phyloP scores from a whole-genome alignment of 2,113 vertebrate genomes.

The Amphilophus citrinellus region DNA sequence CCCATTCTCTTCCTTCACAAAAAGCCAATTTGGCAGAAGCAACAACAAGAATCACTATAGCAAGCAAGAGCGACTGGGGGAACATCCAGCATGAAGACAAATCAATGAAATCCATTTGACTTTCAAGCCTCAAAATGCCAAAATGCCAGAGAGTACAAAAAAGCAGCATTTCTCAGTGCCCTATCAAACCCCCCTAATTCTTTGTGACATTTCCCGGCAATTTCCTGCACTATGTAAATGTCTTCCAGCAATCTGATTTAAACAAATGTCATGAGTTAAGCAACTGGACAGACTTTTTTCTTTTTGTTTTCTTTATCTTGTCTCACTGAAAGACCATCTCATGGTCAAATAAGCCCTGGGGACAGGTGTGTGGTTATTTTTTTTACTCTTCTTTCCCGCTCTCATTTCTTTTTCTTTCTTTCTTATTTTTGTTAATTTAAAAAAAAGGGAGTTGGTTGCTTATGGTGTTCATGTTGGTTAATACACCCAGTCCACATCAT shows the following conservation, averaged over 20 bases:
- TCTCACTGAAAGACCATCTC: constrained; percentile 54
- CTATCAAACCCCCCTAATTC: constrained; percentile 75
- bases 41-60: constrained; percentile 56
- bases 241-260: constrained; percentile 78
- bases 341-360: constrained; percentile 35
- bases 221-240: constrained; percentile 82
- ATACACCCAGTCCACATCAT: not conserved
- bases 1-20: constrained; percentile 23
- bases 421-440: not conserved
- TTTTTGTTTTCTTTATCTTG: constrained; percentile 48
- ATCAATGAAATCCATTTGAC: constrained; percentile 79
- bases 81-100: constrained; percentile 70
- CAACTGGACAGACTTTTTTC: constrained; percentile 54
- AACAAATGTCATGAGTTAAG: constrained; percentile 82
- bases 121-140: constrained; percentile 76
- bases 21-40: constrained; percentile 52
- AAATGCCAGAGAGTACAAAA: constrained; percentile 71
- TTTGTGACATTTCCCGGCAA: constrained; percentile 82
- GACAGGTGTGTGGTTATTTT: constrained; percentile 28
- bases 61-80: constrained; percentile 13
- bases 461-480: not conserved
- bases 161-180: constrained; percentile 55
- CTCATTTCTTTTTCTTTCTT: not conserved
- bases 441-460: not conserved
- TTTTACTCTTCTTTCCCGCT: not conserved